phyloP scores from a whole-genome alignment of 1,140 invertebrate species.

The Planococcus citri region DNA sequence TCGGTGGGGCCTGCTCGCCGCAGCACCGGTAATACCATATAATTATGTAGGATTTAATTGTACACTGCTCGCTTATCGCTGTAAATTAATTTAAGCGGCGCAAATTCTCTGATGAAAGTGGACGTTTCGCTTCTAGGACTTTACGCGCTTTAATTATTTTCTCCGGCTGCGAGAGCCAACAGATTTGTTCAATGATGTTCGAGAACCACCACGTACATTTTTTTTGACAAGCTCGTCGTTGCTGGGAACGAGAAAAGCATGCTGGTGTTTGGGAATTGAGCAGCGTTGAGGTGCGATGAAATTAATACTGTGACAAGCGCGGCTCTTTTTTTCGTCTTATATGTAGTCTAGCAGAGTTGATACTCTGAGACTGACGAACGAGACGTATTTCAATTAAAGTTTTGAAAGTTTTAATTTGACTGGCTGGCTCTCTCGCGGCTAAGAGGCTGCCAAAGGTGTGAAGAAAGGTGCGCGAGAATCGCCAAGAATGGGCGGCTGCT shows the following conservation, averaged over 20 bases:
- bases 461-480: not conserved
- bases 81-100: conserved; percentile 1
- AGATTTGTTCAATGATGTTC: too few relatives aligned
- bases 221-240: not conserved
- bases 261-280: too few relatives aligned
- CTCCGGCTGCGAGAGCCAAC: too few relatives aligned
- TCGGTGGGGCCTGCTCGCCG: not conserved
- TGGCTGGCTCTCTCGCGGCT: too few relatives aligned
- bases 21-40: not conserved
- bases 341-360: too few relatives aligned
- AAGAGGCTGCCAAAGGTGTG: not conserved
- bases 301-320: not conserved
- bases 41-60: not conserved
- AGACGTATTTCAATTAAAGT: conserved; percentile 7
- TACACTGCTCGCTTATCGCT: not conserved
- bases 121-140: not conserved
- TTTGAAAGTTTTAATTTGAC: not conserved
- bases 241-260: too few relatives aligned
- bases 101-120: conserved; percentile 2
- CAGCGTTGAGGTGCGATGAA: not conserved
- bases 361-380: not conserved
- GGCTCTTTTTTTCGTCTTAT: not conserved
- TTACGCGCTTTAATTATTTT: not conserved
- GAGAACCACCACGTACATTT: too few relatives aligned
- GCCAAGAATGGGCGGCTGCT: too few relatives aligned